Base-by-base conservation (phyloP, 2,797 vertebrate species). In the Fistularia tabacaria region DNA sequence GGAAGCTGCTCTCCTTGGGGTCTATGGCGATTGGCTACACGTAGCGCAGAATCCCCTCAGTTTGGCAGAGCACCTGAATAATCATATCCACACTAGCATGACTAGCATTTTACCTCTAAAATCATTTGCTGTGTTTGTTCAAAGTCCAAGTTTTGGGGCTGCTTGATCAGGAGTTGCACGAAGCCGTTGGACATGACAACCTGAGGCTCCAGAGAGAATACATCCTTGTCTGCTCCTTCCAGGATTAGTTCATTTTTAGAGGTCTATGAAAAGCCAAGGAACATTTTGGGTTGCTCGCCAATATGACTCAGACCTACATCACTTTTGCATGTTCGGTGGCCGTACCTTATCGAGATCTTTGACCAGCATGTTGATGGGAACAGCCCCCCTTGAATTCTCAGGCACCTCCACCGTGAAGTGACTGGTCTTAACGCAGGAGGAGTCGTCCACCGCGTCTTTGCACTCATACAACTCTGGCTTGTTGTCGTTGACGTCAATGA, bases 401-500 rank as follows among this genome's bases (percentile, higher is more conserved):
- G 76, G 41, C 49, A 97, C 85, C 0, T 49, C 82, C 41, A 89
- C 93, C 0, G 0, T 82, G 79, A 98, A 98, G 37, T 42, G 55
- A 51, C 1, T 60, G 37, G 59, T 52, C 49, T 11, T 9, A 7
- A 8, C 0, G 58, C 96, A 98, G 1, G 11, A 9, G 9, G 0
- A 3, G 1, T 13, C 1, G 0, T 25, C 58, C 12, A 9, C 56
- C 8, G 4, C 0, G 7, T 10, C 37, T 14, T 38, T 54, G 73
- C 96, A 98, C 38, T 65, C 72, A 75, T 93, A 98, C 80, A 99
- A 98, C 48, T 86, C 14, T 0, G 97, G 96, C 4, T 14, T 53
- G 71, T 96, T 91, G 84, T 99, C 95, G 13, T 98, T 98, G 45
- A 89, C 1, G 3, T 99, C 97, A 0, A 46, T 41, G 69, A 99